Evolutionary conservation across 2,797 vertebrate genomes (phyloP), one percentile per base, ranked within the genome.

Genomic region (Botia almorhae): DNA sequence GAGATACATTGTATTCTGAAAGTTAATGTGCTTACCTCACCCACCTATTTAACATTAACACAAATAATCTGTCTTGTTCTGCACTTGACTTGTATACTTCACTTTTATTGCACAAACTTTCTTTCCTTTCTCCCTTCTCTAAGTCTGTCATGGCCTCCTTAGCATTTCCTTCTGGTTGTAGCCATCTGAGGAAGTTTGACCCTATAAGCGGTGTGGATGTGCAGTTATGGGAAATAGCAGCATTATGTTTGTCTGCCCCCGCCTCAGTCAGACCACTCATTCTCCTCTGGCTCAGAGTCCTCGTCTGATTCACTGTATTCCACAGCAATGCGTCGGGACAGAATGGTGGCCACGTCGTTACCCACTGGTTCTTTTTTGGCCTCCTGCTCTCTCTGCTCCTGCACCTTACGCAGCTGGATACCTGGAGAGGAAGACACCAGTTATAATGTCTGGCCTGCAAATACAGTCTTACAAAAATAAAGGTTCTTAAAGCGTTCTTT

Each of bases 231-330:
- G 69, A 48, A 69, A 53, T 84, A 85, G 81, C 85, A 85, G 85
- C 83, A 69, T 56, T 50, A 67, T 76, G 80, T 69, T 23, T 21
- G 23, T 61, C 0, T 50, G 8, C 14, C 68, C 29, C 53, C 33
- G 10, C 43, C 72, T 93, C 91, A 96, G 91, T 96, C 95, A 0
- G 95, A 96, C 96, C 95, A 96, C 81, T 96, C 96, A n/a, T 96
- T 95, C 83, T 96, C 95, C 4, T 96, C 96, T 1, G 95, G 93
- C 76, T 96, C 96, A 0, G 96, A 96, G 85, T 96, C 96, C 1
- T 96, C 96, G 17, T 96, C 96, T 0, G 95, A 96, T 83, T 96
- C 96, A 14, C 95, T 96, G 93, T 96, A 96, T 84, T 96, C 96
- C 23, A 96, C 95, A 0, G 96, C 95, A 2, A 96, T 96, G 81